Conservation (phyloP, 2,113 vertebrate genomes). For the Ophthalmolycus amberensis region DNA sequence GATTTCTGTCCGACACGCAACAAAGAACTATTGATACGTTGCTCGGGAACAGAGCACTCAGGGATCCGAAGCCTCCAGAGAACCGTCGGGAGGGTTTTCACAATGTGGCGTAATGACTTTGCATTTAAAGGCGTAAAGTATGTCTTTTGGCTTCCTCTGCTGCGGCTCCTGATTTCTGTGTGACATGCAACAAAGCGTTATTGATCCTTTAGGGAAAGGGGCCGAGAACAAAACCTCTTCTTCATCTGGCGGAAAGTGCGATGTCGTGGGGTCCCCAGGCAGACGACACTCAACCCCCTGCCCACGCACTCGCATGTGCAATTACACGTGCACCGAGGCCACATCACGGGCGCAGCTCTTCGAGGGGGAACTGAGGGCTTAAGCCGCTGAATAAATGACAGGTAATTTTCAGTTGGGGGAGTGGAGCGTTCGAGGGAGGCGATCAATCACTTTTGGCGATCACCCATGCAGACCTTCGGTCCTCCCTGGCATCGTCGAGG, state of each 20-base stretch:
- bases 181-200: conserved; percentile 68
- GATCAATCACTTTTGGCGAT: conserved; percentile 86
- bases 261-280: conserved; percentile 20
- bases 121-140: conserved; percentile 62
- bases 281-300: conserved; percentile 22
- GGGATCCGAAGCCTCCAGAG: conserved; percentile 55
- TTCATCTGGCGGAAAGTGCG: conserved; percentile 33
- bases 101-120: conserved; percentile 59
- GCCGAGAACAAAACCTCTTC: conserved; percentile 52
- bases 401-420: conserved; percentile 84
- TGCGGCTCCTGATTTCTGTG: conserved; percentile 68
- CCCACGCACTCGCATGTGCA: conserved; percentile 26
- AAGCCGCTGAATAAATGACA: conserved; percentile 87
- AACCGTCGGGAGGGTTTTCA: conserved; percentile 34
- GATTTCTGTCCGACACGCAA: conserved; percentile 59
- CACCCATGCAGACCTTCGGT: conserved; percentile 81
- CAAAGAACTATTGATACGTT: conserved; percentile 66
- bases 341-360: conserved; percentile 67
- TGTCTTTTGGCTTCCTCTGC: conserved; percentile 53
- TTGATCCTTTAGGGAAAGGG: conserved; percentile 64
- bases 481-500: conserved; percentile 63
- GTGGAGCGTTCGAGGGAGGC: conserved; percentile 62
- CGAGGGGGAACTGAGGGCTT: conserved; percentile 76
- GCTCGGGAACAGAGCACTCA: conserved; percentile 38
- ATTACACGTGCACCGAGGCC: conserved; percentile 37